These are phyloP conservation scores for Lepidurus packardi DNA, from an alignment of 1,140 invertebrate genomes.

Conservation along the genomic window DNA sequence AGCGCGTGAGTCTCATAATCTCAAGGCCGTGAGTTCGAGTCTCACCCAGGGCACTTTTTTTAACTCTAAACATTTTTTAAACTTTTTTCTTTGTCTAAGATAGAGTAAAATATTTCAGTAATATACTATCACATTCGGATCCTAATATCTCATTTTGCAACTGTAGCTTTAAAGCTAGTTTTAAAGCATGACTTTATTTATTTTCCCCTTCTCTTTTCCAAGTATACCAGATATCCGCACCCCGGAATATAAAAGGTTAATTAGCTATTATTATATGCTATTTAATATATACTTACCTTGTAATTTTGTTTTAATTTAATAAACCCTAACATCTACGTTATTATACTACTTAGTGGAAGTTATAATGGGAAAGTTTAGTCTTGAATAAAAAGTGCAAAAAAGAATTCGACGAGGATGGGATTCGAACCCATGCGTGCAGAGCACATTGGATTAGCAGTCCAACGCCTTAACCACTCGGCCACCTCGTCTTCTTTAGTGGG, in stretches of 20 bases:
- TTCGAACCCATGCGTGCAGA: constrained; percentile 51
- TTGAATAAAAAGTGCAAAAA: constrained; percentile 32
- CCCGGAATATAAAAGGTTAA: too few species aligned
- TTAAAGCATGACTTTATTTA: not conserved
- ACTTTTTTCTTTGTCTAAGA: not conserved
- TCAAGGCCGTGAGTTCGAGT: constrained; percentile 95
- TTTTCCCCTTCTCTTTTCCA: not conserved
- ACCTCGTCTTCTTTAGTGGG: constrained; percentile 43
- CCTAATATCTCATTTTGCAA: too few species aligned
- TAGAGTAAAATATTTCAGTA: too few species aligned
- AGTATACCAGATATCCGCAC: too few species aligned
- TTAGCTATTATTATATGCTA: too few species aligned
- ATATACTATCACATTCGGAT: too few species aligned
- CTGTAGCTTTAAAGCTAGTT: too few species aligned
- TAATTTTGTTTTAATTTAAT: not conserved
- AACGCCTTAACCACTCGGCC: constrained; percentile 52
- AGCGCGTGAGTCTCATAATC: constrained; percentile 96
- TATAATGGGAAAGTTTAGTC: too few species aligned
- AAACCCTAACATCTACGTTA: too few species aligned
- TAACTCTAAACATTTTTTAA: constrained; percentile 47
- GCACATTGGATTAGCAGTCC: constrained; percentile 51
- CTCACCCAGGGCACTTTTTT: constrained; percentile 77
- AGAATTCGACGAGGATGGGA: constrained; percentile 47
- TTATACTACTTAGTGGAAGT: too few species aligned
- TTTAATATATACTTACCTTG: not conserved